Conservation (phyloP, 2,113 vertebrate genomes). For the Cochlearius cochlearius region DNA sequence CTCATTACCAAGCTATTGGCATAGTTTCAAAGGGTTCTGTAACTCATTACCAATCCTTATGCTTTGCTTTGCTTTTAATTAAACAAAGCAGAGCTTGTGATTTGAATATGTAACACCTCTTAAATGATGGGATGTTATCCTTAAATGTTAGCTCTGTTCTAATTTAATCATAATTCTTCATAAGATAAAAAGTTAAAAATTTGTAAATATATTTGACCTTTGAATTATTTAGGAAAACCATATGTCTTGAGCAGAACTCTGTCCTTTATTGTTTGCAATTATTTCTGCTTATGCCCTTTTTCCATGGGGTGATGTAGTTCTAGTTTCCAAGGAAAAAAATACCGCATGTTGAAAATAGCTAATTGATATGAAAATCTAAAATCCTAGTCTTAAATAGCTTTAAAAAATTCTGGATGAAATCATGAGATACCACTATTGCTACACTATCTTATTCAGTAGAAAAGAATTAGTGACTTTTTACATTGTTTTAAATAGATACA, state of each 20-base stretch:
- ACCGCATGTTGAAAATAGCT: not conserved
- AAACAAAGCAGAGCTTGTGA: slow-evolving; percentile 35
- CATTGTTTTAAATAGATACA: not conserved
- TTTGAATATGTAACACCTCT: slow-evolving; percentile 13
- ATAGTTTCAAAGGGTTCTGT: slow-evolving; percentile 16
- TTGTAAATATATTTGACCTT: not conserved
- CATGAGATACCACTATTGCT: accelerated
- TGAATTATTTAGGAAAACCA: not conserved
- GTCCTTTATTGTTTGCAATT: not conserved
- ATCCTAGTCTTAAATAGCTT: not conserved
- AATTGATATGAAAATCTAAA: not conserved
- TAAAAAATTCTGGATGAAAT: not conserved
- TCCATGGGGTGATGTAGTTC: not conserved
- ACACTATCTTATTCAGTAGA: not conserved
- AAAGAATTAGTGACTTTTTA: not conserved
- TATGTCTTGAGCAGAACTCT: not conserved
- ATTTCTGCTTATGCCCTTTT: not conserved
- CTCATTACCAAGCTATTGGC: not conserved
- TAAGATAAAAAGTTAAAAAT: not conserved
- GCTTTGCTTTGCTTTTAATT: slow-evolving; percentile 53
- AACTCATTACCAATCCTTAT: slow-evolving; percentile 19
- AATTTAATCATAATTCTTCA: not conserved
- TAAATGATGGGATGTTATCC: not conserved
- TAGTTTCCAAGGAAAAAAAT: not conserved
- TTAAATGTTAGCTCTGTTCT: slow-evolving; percentile 5